phyloP scores from a whole-genome alignment of 2,888 invertebrate species.

The Tenthredo distinguenda region DNA sequence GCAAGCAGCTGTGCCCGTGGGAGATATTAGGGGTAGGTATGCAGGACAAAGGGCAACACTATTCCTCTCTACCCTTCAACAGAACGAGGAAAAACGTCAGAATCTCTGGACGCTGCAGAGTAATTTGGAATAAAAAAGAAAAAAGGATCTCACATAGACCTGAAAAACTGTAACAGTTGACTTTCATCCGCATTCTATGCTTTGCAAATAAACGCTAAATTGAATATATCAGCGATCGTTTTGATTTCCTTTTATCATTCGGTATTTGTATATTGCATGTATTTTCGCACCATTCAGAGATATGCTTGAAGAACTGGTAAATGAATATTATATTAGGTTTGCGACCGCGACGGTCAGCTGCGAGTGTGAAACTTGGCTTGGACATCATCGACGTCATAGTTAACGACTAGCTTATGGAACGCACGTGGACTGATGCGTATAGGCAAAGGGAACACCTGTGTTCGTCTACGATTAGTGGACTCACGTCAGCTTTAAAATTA shows the following conservation, averaged over 20 bases:
- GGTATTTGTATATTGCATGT: not conserved
- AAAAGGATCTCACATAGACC: not conserved
- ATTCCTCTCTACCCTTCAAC: not conserved
- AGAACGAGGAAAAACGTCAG: not conserved
- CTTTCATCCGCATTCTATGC: not conserved
- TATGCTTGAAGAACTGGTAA: not conserved
- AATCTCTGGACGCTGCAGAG: not conserved
- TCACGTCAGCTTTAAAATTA: not conserved
- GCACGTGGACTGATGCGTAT: constrained; percentile 7
- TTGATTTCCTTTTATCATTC: not conserved
- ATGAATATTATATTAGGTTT: not conserved
- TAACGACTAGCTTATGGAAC: constrained; percentile 14
- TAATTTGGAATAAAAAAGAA: not conserved
- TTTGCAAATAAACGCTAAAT: not conserved
- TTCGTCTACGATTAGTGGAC: not conserved
- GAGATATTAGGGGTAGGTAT: not conserved
- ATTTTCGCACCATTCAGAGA: not conserved
- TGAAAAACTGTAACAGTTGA: not conserved
- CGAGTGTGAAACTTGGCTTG: constrained; percentile 13
- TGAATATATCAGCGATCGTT: not conserved
- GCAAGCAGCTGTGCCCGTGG: not conserved
- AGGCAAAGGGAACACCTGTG: not conserved
- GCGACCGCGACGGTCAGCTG: not conserved
- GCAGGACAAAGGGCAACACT: constrained; percentile 6
- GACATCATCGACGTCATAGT: constrained; percentile 10